Percentiles rank a stretch among this genome's conserved stretches.
Conservation (phyloP, 2,113 vertebrate genomes). For the Pionites leucogaster region DNA sequence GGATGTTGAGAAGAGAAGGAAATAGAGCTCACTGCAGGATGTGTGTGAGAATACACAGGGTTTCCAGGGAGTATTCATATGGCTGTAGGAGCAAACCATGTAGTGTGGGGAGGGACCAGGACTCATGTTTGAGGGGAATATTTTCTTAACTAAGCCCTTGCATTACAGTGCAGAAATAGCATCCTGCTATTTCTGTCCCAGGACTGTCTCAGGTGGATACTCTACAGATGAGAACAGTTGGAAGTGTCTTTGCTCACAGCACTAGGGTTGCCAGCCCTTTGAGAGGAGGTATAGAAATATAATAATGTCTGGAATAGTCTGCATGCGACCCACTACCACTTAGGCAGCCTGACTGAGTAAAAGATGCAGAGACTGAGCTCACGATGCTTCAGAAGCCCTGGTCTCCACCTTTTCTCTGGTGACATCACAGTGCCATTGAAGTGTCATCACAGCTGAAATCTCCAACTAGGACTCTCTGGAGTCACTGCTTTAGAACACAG, state of each 20-base stretch:
- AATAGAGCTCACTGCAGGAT: not conserved
- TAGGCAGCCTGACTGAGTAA: not conserved
- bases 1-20: not conserved
- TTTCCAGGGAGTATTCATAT: not conserved
- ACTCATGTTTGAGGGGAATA: not conserved
- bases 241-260: not conserved
- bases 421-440: not conserved
- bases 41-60: rapidly evolving
- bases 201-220: not conserved
- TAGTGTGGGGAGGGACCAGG: not conserved
- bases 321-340: not conserved
- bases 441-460: not conserved
- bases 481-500: not conserved
- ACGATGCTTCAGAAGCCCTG: not conserved
- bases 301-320: not conserved
- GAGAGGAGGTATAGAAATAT: not conserved
- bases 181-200: not conserved
- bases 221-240: not conserved
- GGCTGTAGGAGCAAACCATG: not conserved
- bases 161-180: not conserved
- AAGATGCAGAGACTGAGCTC: not conserved
- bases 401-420: not conserved
- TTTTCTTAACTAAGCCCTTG: not conserved
- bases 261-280: not conserved
- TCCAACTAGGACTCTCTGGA: not conserved